A percentile compares a stretch with the other conserved stretches of the same genome.
Evolutionary conservation across 2,888 invertebrate species (phyloP).

Genomic region (Holacanthella duospinosa): DNA sequence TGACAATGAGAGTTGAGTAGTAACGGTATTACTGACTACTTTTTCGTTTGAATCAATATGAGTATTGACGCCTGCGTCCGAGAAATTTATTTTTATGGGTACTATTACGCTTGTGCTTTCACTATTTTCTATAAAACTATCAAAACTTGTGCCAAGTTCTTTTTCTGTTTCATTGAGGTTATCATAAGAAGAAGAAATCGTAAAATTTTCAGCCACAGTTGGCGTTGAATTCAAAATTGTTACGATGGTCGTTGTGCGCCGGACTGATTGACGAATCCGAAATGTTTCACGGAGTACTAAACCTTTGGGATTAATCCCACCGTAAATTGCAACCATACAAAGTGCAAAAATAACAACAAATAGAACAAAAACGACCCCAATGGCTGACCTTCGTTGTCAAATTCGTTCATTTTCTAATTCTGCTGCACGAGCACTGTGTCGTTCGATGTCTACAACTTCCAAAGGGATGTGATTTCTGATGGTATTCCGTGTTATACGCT

Average conservation of each 20-base stretch:
- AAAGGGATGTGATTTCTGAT: neutral
- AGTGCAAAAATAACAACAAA: conserved; percentile 49
- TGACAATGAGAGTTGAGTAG: no score
- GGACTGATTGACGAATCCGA: neutral
- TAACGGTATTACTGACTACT: no score
- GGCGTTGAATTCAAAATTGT: neutral
- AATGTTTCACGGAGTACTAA: conserved; percentile 44
- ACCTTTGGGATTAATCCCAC: conserved; percentile 48
- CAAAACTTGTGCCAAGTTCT: neutral
- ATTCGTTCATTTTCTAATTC: conserved; percentile 41
- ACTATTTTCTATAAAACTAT: neutral
- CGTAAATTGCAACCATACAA: conserved; percentile 50
- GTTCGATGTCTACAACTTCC: neutral
- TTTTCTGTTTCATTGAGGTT: neutral
- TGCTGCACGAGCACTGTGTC: conserved; percentile 2
- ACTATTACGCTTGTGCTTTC: neutral
- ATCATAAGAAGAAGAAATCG: neutral
- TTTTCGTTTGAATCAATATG: no score
- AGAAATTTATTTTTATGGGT: no score
- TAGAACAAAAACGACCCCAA: conserved; percentile 49
- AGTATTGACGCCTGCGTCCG: no score
- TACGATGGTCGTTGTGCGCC: neutral
- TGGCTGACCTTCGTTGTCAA: conserved; percentile 52
- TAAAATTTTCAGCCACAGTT: neutral
- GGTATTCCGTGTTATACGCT: neutral